Evolutionary conservation across 2,888 invertebrate genomes (phyloP).

Genomic region (Stenodera caucasica): DNA sequence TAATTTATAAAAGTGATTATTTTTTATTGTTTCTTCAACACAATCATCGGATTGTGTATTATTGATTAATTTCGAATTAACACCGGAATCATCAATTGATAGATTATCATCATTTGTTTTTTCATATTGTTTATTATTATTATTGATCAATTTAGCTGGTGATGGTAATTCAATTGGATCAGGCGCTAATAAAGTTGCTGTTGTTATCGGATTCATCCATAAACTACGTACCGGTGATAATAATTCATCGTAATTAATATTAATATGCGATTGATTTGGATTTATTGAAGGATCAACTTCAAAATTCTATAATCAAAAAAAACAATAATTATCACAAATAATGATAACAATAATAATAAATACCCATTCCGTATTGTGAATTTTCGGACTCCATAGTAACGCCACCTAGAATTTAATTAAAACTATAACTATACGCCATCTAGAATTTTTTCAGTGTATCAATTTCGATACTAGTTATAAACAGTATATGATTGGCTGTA

Average conservation of each 20-base stretch:
- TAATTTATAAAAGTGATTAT: no score
- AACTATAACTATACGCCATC: neutral
- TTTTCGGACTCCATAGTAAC: conserved; percentile 29
- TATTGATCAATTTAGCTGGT: conserved; percentile 54
- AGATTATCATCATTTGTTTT: conserved; percentile 39
- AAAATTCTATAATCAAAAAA: neutral
- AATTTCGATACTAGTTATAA: no score
- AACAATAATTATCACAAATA: no score
- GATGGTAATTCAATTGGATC: conserved; percentile 53
- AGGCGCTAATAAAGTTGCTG: conserved; percentile 41
- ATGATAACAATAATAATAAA: neutral
- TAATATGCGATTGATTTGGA: neutral
- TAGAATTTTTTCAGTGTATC: no score
- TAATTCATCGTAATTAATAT: neutral
- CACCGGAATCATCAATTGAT: conserved; percentile 52
- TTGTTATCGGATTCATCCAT: neutral
- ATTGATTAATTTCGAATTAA: conserved; percentile 40
- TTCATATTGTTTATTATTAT: no score
- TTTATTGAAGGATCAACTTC: neutral
- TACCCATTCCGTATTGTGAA: conserved; percentile 6
- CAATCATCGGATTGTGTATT: conserved; percentile 40
- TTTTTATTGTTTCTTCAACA: neutral
- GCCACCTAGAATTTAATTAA: conserved; percentile 28
- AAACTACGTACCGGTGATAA: neutral
- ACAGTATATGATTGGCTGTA: no score